Base-by-base conservation (phyloP, 2,888 invertebrate genomes). In the Autographa pulchrina region DNA sequence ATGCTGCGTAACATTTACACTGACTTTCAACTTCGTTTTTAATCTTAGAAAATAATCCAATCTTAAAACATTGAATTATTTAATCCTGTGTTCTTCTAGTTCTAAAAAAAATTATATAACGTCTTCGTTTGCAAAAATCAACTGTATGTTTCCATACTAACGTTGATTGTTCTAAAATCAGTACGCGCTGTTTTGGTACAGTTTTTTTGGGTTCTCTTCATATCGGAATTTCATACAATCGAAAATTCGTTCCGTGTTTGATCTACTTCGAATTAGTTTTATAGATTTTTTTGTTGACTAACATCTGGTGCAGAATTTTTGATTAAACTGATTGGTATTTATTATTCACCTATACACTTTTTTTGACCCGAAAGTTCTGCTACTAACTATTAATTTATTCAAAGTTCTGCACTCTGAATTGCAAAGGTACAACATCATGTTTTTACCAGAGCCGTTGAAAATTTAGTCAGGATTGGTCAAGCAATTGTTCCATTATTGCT, bases 81-180 rank as follows among this genome's bases (percentile, higher is more conserved):
- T 35, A 35, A 35, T 35, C 7, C 35, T 35, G 35, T 3, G 41
- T 41, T 41, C 13, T n/a, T 25, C 0, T 62, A 13, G 38, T 38
- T 35, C 13, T 48, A 35, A 25, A 18, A 18, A 2, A 6, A 3
- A 8, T 16, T 43, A 43, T 6, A 14, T 43, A 65, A 43, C 48
- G 16, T 60, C 13, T 0, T 13, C 18, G 20, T 58, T 14, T 31
- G 25, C 1, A 82, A 74, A 76, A 65, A 25, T 0, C 4, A 0
- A 5, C 70, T 76, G 76, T 88, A 69, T 82, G 61, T 84, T 81
- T 67, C 35, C 43, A 32, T 54, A n/a, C 43, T 70, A 78, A 66
- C 71, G 77, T 83, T 88, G 85, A 88, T 90, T 86, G 86, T 86
- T 90, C 86, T 86, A 86, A 88, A 91, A 89, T 89, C 84, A 87